phyloP scores from a whole-genome alignment of 2,113 vertebrate genomes.

The Caretta caretta region DNA sequence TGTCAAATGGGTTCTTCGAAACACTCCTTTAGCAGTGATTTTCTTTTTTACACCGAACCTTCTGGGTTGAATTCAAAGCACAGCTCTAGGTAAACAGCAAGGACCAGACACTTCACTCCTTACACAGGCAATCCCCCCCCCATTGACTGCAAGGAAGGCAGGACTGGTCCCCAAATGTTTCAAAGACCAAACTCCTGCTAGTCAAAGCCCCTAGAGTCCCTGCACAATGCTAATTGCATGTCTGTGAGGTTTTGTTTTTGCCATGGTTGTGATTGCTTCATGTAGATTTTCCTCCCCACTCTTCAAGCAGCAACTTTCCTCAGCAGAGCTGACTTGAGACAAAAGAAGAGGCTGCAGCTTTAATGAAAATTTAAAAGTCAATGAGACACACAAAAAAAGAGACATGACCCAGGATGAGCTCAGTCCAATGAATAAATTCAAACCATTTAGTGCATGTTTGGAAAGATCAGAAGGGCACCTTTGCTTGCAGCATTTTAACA shows the following conservation, averaged over 20 bases:
- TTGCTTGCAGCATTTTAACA: slow-evolving; percentile 79
- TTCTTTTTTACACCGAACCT: not conserved
- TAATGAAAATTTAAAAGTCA: slow-evolving; percentile 80
- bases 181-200: not conserved
- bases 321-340: slow-evolving; percentile 53
- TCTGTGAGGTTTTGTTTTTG: slow-evolving; percentile 7
- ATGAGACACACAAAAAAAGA: slow-evolving; percentile 69
- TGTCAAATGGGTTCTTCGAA: not conserved
- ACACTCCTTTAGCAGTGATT: not conserved
- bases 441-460: slow-evolving; percentile 77
- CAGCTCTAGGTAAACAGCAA: not conserved
- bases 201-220: not conserved
- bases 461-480: slow-evolving; percentile 80
- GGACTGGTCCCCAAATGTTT: not conserved
- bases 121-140: not conserved
- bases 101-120: not conserved
- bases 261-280: not conserved
- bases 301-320: slow-evolving; percentile 52
- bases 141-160: not conserved
- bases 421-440: slow-evolving; percentile 79
- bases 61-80: not conserved
- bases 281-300: not conserved
- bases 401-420: slow-evolving; percentile 72
- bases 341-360: slow-evolving; percentile 63
- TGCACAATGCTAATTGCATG: slow-evolving; percentile 23